Evolutionary conservation across 2,113 vertebrate genomes (phyloP).

Genomic region (Narcine bancroftii): DNA sequence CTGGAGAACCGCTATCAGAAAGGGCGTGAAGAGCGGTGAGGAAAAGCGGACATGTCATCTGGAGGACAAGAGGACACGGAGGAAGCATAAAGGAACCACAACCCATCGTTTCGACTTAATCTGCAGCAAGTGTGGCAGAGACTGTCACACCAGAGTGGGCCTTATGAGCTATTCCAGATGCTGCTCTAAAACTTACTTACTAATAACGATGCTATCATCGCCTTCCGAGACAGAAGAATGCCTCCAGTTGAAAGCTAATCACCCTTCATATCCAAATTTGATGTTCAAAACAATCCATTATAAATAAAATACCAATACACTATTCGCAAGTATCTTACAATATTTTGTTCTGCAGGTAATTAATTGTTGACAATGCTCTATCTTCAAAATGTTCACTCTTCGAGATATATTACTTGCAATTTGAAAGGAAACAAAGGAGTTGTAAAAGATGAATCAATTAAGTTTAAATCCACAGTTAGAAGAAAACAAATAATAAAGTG

Average conservation of each 20-base stretch:
- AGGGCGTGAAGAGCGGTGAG: no score
- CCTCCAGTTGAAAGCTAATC: background rate
- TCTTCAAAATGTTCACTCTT: background rate
- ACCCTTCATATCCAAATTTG: background rate
- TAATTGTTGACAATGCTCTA: background rate
- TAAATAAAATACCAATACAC: background rate
- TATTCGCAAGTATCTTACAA: background rate
- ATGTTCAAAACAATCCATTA: background rate
- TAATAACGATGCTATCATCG: no score
- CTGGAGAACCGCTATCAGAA: no score
- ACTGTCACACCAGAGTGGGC: no score
- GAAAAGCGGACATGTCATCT: no score
- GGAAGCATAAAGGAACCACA: no score
- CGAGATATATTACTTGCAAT: background rate
- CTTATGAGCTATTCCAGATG: no score
- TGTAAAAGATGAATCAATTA: background rate
- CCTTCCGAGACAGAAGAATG: no score
- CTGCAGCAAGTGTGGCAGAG: no score
- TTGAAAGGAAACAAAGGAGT: background rate
- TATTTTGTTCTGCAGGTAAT: background rate
- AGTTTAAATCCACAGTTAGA: background rate
- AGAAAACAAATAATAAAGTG: background rate
- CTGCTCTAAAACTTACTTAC: no score
- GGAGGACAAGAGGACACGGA: no score
- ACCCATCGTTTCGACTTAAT: no score